These are phyloP conservation scores for Hipparchia semele DNA, from an alignment of 2,888 invertebrate genomes.

Conservation along the genomic window DNA sequence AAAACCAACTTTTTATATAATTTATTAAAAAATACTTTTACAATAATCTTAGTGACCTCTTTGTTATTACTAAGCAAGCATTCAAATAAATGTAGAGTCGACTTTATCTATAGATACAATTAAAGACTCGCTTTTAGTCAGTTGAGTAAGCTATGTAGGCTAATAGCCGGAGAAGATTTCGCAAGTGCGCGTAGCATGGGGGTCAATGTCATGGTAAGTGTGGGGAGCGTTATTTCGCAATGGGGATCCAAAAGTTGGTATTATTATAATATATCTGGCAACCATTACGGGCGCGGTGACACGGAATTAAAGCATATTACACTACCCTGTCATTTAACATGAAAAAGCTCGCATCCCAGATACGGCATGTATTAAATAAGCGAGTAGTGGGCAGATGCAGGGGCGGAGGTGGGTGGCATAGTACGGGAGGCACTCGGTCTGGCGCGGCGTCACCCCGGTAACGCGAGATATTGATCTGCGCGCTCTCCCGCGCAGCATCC, in stretches of 20 bases:
- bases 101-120: too few species aligned
- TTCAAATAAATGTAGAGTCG: too few species aligned
- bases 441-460: slow-evolving; percentile 85
- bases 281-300: slow-evolving; percentile 55
- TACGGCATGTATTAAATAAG: slow-evolving; percentile 80
- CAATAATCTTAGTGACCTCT: too few species aligned
- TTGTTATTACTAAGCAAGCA: too few species aligned
- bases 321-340: slow-evolving; percentile 74
- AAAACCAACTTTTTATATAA: neutral
- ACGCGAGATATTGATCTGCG: slow-evolving; percentile 82
- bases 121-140: too few species aligned
- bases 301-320: slow-evolving; percentile 61
- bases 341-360: slow-evolving; percentile 78
- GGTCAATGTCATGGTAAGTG: slow-evolving; percentile 67
- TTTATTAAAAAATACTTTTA: neutral
- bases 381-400: slow-evolving; percentile 68
- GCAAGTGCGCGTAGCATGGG: slow-evolving; percentile 35
- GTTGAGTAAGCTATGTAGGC: neutral
- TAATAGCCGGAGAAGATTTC: slow-evolving; percentile 15
- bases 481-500: slow-evolving; percentile 60
- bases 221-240: slow-evolving; percentile 48
- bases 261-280: slow-evolving; percentile 33
- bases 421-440: slow-evolving; percentile 84
- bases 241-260: slow-evolving; percentile 43
- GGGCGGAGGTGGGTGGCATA: slow-evolving; percentile 62